A percentile compares a stretch with the other conserved stretches of the same genome.
Evolutionary conservation across 2,888 invertebrate species (phyloP).

Genomic region (Microctonus hyperodae): DNA sequence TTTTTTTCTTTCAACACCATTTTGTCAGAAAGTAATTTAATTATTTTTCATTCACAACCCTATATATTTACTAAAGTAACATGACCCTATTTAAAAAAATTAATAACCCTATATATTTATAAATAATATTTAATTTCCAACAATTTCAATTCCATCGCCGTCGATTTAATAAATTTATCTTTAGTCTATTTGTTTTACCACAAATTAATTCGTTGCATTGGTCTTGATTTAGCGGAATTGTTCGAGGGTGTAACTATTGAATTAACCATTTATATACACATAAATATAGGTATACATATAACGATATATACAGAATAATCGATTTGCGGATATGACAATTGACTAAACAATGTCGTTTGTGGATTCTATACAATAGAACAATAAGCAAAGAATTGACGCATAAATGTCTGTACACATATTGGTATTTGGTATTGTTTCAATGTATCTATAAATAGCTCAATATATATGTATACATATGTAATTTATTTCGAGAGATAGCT

Average conservation of each 20-base stretch:
- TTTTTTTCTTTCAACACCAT: not conserved
- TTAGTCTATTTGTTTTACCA: not conserved
- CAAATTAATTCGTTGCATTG: not conserved
- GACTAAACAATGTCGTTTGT: constrained; percentile 10
- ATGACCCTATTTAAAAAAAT: not conserved
- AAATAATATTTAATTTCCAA: not conserved
- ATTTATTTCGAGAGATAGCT: not conserved
- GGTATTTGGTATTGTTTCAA: not conserved
- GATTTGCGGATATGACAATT: constrained; percentile 18
- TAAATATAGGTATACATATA: not conserved
- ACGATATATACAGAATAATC: not conserved
- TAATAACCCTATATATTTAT: not conserved
- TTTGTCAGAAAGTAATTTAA: not conserved
- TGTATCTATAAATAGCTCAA: not conserved
- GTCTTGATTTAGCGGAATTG: not conserved
- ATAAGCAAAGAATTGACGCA: constrained; percentile 27
- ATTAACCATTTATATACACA: too few relatives aligned
- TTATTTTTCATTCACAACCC: not conserved
- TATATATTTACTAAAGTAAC: not conserved
- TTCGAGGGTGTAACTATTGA: too few relatives aligned
- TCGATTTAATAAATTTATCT: not conserved
- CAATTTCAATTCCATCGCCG: not conserved
- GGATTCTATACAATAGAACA: constrained; percentile 4
- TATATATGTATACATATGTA: not conserved
- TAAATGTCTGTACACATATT: not conserved